Evolutionary conservation across 2,888 invertebrate genomes (phyloP), one percentile per base, ranked within the genome.

Genomic region (Zhuqinia jingwanae): DNA sequence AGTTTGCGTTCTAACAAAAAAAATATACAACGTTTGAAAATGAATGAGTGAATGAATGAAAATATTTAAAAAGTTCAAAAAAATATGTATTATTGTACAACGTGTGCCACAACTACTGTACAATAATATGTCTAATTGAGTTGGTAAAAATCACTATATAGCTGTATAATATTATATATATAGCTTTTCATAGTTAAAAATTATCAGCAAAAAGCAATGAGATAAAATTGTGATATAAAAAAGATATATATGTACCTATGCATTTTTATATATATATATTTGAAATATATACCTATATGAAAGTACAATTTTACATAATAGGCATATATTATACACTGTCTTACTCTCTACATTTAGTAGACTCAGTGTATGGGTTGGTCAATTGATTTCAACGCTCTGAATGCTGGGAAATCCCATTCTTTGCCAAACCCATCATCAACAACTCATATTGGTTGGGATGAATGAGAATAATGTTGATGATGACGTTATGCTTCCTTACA

Each of bases 341-440:
- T 47, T 78, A 76, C 78, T 78, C 65, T 53, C 58, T 82, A 87
- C 81, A 58, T 63, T 45, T 47, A 65, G n/a, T n/a, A n/a, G 87
- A 76, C 76, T 87, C 70, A 65, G 56, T 56, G n/a, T 20, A 70
- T 76, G 78, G 81, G 89, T 89, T 89, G 89, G 89, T 88, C 90
- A 90, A 90, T 90, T 90, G 89, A 90, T 88, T 90, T 88, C 89
- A 90, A 90, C 90, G 90, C 89, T 90, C 90, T 90, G 88, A 89
- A 90, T 90, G 87, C 87, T 89, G 87, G 88, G 89, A 87, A 89
- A 89, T 89, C 87, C 89, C 89, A 89, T 76, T 80, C 80, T 78
- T 83, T 86, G 85, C 85, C 85, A 86, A 86, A 80, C 85, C 85
- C 85, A 86, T 86, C 85, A 80, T 75, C 85, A 86, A 11, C 68